A percentile compares a stretch with the other conserved stretches of the same genome.
These are phyloP conservation scores for Hanleya hanleyi DNA, from an alignment of 2,888 invertebrate genomes.

Conservation along the genomic window DNA sequence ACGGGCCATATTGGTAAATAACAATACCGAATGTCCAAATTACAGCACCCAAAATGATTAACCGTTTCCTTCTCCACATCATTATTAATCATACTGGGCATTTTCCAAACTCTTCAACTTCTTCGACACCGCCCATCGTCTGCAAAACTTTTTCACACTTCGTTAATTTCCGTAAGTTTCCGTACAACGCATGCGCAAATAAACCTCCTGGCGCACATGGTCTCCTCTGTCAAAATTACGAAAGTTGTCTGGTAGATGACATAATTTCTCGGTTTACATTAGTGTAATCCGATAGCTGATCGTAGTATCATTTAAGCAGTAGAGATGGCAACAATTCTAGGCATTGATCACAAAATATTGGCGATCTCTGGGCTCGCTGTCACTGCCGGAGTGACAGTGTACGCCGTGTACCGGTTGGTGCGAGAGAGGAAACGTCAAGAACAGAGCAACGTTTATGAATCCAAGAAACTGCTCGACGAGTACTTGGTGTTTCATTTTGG, in stretches of 20 bases:
- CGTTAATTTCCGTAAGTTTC: neutral
- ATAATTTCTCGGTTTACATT: too few relatives aligned
- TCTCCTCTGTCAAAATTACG: too few relatives aligned
- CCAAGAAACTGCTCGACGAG: conserved; percentile 61
- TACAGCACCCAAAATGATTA: neutral
- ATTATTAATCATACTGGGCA: neutral
- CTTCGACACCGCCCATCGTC: too few relatives aligned
- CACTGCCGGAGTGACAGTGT: conserved; percentile 52
- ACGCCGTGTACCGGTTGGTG: conserved; percentile 48
- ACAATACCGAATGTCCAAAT: neutral
- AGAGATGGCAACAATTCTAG: conserved; percentile 47
- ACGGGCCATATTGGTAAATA: neutral
- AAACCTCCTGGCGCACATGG: too few relatives aligned
- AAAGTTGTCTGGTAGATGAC: too few relatives aligned
- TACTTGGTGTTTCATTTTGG: conserved; percentile 70
- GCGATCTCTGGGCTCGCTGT: conserved; percentile 47
- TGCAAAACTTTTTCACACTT: neutral
- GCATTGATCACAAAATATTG: conserved; percentile 54
- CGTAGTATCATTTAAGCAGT: too few relatives aligned
- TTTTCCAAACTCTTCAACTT: too few relatives aligned
- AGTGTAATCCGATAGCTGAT: too few relatives aligned
- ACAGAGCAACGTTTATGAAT: conserved; percentile 59
- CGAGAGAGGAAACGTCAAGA: conserved; percentile 31
- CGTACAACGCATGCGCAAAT: neutral
- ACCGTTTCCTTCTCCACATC: neutral